Conservation (phyloP, 2,888 invertebrate genomes). For the Malacosoma neustria region DNA sequence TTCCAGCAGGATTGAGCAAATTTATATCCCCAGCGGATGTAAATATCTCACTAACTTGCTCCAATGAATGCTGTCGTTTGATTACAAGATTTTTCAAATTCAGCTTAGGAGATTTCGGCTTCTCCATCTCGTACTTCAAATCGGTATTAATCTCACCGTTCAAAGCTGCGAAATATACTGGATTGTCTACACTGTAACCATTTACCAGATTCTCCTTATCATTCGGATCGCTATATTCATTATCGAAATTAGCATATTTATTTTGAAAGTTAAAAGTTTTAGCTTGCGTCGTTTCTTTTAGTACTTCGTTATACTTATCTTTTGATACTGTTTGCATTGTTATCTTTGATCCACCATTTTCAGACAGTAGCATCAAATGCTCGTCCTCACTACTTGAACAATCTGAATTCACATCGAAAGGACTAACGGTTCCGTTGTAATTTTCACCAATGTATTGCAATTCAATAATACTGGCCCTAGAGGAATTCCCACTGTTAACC, state of each 20-base stretch:
- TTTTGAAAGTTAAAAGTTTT: constrained; percentile 49
- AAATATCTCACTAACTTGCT: constrained; percentile 85
- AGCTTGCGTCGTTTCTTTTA: constrained; percentile 54
- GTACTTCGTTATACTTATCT: constrained; percentile 47
- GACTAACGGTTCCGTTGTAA: constrained; percentile 37
- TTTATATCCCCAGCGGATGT: constrained; percentile 79
- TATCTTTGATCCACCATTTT: constrained; percentile 62
- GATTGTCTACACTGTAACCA: constrained; percentile 55
- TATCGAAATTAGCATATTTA: constrained; percentile 62
- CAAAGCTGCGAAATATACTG: constrained; percentile 55
- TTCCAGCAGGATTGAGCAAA: constrained; percentile 82
- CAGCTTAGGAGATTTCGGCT: constrained; percentile 39
- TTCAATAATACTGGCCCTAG: constrained; percentile 57
- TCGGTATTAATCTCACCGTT: constrained; percentile 54
- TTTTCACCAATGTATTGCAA: constrained; percentile 57
- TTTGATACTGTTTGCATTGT: constrained; percentile 59
- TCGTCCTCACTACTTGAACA: constrained; percentile 69
- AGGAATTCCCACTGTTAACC: constrained; percentile 50
- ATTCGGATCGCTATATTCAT: constrained; percentile 62
- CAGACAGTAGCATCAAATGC: constrained; percentile 58
- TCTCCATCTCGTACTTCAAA: constrained; percentile 38
- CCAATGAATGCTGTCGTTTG: constrained; percentile 80
- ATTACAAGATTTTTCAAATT: constrained; percentile 42
- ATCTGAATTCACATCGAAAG: constrained; percentile 49
- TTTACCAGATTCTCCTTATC: constrained; percentile 58